Evolutionary conservation across 2,888 invertebrate species (phyloP).

Genomic region (Rhaphigaster nebulosa): DNA sequence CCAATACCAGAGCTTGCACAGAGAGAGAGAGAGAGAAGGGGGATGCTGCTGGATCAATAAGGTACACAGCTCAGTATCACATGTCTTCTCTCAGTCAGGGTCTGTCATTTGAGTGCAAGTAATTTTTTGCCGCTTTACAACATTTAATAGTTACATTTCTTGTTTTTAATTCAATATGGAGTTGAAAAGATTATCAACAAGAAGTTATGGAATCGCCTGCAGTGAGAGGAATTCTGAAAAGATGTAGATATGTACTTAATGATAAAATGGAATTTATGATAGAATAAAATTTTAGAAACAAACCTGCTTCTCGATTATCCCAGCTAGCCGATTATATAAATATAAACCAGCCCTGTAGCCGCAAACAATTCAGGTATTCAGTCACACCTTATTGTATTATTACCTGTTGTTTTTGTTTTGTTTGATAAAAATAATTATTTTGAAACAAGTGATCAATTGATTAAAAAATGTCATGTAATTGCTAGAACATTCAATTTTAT

Average conservation of each 20-base stretch:
- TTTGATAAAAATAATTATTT: neutral
- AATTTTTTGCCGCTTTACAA: neutral
- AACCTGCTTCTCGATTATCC: neutral
- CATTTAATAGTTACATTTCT: neutral
- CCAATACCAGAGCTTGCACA: neutral
- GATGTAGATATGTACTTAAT: neutral
- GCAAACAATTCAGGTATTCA: neutral
- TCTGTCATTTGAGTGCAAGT: neutral
- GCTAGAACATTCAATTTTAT: neutral
- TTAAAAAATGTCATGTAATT: neutral
- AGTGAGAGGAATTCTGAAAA: neutral
- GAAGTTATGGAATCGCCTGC: neutral
- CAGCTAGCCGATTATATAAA: neutral
- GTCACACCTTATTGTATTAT: neutral
- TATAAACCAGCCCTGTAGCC: neutral
- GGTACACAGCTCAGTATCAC: slow-evolving; percentile 46
- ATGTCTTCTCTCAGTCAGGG: slow-evolving; percentile 6
- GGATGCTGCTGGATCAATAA: slow-evolving; percentile 59
- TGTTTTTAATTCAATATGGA: neutral
- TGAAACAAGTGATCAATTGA: neutral
- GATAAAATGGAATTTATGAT: neutral
- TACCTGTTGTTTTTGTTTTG: neutral
- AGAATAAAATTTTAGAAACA: neutral
- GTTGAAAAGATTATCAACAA: neutral
- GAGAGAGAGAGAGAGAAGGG: slow-evolving; percentile 2